These are phyloP conservation scores for Aricia artaxerxes DNA, from an alignment of 2,888 invertebrate genomes.

Conservation along the genomic window DNA sequence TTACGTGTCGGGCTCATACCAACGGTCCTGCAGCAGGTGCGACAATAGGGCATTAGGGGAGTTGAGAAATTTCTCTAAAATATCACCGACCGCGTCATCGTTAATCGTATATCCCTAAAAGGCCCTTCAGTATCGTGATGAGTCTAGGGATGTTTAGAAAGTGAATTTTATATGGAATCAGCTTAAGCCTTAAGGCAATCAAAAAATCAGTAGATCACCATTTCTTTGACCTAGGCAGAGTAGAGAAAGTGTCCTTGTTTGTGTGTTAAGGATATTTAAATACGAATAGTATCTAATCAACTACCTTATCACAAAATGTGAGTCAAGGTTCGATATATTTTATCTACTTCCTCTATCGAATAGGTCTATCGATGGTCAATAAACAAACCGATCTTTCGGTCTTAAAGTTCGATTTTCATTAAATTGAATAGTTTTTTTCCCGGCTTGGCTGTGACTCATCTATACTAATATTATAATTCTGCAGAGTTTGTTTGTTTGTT, in stretches of 20 bases:
- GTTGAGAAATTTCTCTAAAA: slow-evolving; percentile 18
- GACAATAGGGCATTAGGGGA: neutral
- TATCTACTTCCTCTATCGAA: slow-evolving; percentile 30
- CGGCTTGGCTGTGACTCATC: neutral
- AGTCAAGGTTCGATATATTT: slow-evolving; percentile 28
- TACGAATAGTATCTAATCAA: neutral
- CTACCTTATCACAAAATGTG: slow-evolving; percentile 23
- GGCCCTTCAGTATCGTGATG: neutral
- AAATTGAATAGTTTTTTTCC: neutral
- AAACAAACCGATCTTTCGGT: neutral
- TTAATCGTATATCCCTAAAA: slow-evolving; percentile 8
- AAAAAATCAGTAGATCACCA: neutral
- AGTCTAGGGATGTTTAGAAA: neutral
- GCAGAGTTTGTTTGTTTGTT: too few species aligned
- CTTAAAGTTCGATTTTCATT: neutral
- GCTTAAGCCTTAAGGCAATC: neutral
- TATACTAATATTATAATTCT: too few species aligned
- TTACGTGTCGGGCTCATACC: neutral
- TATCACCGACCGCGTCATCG: slow-evolving; percentile 14
- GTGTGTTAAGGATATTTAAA: neutral
- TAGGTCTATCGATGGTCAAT: slow-evolving; percentile 5
- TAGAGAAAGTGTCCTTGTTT: slow-evolving; percentile 4
- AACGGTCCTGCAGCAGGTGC: neutral
- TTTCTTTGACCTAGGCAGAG: neutral
- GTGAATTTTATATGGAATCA: neutral